Evolutionary conservation across 2,113 vertebrate species (phyloP), one percentile per base, ranked within the genome.

Genomic region (Neoarius graeffei): DNA sequence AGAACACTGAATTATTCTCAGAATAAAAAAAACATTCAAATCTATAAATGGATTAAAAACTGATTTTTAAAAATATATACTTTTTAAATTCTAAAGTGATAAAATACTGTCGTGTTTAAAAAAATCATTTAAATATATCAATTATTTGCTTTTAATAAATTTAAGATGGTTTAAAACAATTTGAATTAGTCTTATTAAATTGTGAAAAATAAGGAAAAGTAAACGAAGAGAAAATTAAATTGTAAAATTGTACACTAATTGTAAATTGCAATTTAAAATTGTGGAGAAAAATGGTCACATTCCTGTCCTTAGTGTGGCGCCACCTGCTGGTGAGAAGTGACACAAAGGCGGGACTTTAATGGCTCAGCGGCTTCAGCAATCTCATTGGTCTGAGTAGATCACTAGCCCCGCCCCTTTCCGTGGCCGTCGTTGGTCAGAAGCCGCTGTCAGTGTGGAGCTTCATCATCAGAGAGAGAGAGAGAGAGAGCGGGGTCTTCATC

Each of bases 371-470:
- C 13, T 15, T 14, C 50, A 79, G 25, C 42, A 69, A 48, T 66
- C 52, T 66, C 8, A 89, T 85, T 89, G 81, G 88, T 85, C 52
- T 6, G 30, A 56, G 48, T n/a, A 5, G 4, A 1, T 5, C 2
- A 56, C 66, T 80, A 20, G 64, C 60, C 62, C 82, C 82, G 19
- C 86, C 88, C 67, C 48, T 8, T 35, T 13, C 6, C 52, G 1
- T 5, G 7, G 0, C 4, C 73, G 54, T 30, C 74, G 87, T 89
- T 89, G 88, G 88, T 7, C 54, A 74, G 42, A 2, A 42, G 14
- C 48, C 8, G 20, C 56, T 62, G 85, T 89, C 82, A n/a, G n/a
- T 89, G 64, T 27, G n/a, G 17, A 4, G 25, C 35, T 52, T 84
- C 62, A 23, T 17, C 73, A 50, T 50, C 73, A 76, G n/a, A 20